Evolutionary conservation across 2,888 invertebrate genomes (phyloP).

Genomic region (Apotomis betuletana): DNA sequence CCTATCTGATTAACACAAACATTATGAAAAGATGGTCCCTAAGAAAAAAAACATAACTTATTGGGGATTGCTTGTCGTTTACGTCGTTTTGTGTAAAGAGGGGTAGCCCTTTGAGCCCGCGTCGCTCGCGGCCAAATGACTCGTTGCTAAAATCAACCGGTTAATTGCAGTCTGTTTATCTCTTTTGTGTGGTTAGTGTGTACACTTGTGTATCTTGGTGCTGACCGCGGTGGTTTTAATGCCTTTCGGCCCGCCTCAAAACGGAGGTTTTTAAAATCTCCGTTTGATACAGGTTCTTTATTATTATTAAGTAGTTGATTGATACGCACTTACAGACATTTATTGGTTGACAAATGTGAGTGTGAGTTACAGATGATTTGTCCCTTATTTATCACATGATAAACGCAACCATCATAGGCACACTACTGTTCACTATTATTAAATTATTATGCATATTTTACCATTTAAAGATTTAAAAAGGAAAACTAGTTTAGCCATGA

Average conservation of each 20-base stretch:
- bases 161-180: conserved; percentile 43
- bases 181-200: conserved; percentile 26
- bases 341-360: no score
- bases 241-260: neutral
- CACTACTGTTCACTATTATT: no score
- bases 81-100: conserved; percentile 24
- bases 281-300: no score
- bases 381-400: no score
- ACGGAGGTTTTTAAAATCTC: neutral
- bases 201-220: conserved; percentile 16
- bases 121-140: conserved; percentile 45
- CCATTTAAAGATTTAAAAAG: no score
- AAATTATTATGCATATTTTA: no score
- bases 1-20: conserved; percentile 78
- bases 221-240: conserved; percentile 4
- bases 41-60: conserved; percentile 17
- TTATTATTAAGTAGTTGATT: no score
- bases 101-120: conserved; percentile 46
- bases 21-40: conserved; percentile 57
- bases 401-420: no score
- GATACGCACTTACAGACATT: no score
- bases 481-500: no score
- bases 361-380: no score
- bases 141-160: conserved; percentile 39
- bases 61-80: conserved; percentile 1